Percentiles rank a stretch among this genome's conserved stretches.
Evolutionary conservation across 2,113 vertebrate species (phyloP).

Genomic region (Sinosuthora webbiana): DNA sequence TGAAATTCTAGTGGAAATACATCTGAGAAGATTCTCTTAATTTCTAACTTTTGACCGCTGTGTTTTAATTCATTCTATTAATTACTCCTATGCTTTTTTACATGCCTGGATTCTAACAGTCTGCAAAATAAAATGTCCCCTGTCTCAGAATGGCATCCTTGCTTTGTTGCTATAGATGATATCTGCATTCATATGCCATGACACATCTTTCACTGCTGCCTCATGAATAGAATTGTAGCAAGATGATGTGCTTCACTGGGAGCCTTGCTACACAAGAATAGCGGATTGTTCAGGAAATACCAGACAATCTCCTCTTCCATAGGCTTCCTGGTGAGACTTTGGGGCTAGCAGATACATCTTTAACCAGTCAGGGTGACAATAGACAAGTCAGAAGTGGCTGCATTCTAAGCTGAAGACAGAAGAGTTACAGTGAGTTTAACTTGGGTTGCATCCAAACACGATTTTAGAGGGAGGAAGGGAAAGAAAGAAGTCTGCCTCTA

Average conservation of each 20-base stretch:
- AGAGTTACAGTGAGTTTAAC: not conserved
- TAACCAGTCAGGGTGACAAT: not conserved
- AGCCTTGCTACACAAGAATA: not conserved
- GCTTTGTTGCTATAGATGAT: not conserved
- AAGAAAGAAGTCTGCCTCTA: not conserved
- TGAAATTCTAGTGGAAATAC: not conserved
- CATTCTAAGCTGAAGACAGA: not conserved
- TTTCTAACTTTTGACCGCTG: not conserved
- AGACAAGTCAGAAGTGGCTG: not conserved
- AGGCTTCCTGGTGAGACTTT: not conserved
- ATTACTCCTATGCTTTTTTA: not conserved
- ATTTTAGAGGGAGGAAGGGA: not conserved
- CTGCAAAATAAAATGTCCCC: not conserved
- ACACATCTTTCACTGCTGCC: not conserved
- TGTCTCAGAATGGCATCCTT: not conserved
- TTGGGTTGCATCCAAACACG: fast-evolving
- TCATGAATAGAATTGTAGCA: not conserved
- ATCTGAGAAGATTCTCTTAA: not conserved
- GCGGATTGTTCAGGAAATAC: not conserved
- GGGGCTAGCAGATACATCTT: not conserved
- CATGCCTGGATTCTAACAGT: not conserved
- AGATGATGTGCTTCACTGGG: not conserved
- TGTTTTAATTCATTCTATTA: not conserved
- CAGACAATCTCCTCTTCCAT: not conserved
- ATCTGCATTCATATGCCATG: not conserved